A percentile compares a stretch with the other conserved stretches of the same genome.
These are phyloP conservation scores for Mechanitis mazaeus DNA, from an alignment of 2,888 invertebrate species.

Conservation along the genomic window DNA sequence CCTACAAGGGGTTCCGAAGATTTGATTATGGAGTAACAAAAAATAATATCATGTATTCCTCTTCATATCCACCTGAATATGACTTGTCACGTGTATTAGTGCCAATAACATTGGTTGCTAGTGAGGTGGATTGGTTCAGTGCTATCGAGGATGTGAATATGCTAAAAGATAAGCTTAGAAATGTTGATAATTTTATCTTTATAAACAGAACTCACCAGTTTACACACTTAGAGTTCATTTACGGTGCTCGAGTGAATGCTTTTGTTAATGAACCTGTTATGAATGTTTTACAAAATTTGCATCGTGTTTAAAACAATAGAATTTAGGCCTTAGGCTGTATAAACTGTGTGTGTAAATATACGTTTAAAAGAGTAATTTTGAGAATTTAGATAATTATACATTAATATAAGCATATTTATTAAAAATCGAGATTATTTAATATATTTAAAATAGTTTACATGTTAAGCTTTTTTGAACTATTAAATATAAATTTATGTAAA, in stretches of 20 bases:
- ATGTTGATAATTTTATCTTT: conserved; percentile 40
- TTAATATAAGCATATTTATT: too few species aligned
- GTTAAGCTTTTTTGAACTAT: too few species aligned
- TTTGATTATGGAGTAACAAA: conserved; percentile 48
- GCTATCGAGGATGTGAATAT: conserved; percentile 43
- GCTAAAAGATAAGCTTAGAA: conserved; percentile 44
- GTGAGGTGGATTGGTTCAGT: conserved; percentile 61
- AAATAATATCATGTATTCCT: conserved; percentile 45
- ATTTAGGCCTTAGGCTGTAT: too few species aligned
- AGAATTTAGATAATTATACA: too few species aligned
- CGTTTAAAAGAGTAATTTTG: too few species aligned
- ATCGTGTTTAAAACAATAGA: not conserved
- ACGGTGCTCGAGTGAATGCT: conserved; percentile 50
- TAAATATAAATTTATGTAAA: too few species aligned
- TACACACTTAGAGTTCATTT: conserved; percentile 62
- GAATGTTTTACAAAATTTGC: conserved; percentile 34
- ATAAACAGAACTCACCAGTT: conserved; percentile 52
- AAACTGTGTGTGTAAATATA: too few species aligned
- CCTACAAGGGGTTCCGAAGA: conserved; percentile 54
- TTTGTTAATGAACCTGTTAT: conserved; percentile 51
- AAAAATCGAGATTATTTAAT: too few species aligned
- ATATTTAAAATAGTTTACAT: too few species aligned
- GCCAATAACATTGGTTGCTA: conserved; percentile 51
- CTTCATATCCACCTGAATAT: conserved; percentile 47
- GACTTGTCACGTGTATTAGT: conserved; percentile 47